Conservation (phyloP, 2,888 invertebrate species). For the Cephalotes varians region DNA sequence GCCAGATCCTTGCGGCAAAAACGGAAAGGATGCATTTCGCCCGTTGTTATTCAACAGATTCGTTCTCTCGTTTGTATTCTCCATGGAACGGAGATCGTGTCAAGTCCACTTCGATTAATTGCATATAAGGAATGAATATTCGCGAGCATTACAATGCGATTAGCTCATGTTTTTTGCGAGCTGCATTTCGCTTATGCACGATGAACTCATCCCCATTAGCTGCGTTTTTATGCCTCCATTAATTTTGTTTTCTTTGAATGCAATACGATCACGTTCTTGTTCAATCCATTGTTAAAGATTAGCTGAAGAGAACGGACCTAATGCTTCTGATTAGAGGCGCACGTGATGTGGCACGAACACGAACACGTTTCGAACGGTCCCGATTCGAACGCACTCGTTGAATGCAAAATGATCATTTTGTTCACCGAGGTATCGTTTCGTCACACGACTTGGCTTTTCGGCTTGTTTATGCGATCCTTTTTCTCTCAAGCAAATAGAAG, state of each 20-base stretch:
- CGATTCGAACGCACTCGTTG: neutral
- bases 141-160: neutral
- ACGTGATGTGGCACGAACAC: neutral
- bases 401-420: constrained; percentile 33
- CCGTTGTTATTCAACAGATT: constrained; percentile 64
- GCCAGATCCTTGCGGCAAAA: constrained; percentile 64
- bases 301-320: neutral
- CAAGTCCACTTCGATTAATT: constrained; percentile 62
- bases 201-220: neutral
- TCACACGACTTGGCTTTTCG: neutral
- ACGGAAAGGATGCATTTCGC: constrained; percentile 66
- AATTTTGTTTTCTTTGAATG: neutral
- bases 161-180: neutral
- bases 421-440: neutral
- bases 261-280: neutral
- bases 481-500: neutral
- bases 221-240: neutral
- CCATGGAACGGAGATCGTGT: constrained; percentile 72
- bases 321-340: neutral
- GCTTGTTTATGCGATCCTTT: neutral
- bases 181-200: neutral
- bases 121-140: neutral
- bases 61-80: constrained; percentile 73
- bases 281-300: neutral
- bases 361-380: neutral